phyloP scores from a whole-genome alignment of 2,113 vertebrate genomes.

The Callipepla squamata region DNA sequence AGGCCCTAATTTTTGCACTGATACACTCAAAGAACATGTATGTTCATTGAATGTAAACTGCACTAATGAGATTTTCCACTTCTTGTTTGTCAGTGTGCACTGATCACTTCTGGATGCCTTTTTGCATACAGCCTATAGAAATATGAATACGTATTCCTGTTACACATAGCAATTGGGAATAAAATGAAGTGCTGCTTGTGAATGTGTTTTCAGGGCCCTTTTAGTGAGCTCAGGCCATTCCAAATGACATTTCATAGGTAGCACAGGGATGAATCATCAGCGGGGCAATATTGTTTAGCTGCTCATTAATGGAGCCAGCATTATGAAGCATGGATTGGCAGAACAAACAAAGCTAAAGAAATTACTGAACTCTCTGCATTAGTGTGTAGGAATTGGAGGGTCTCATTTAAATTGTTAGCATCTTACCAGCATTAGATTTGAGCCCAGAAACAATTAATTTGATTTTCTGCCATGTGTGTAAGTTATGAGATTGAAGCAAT shows the following conservation, averaged over 20 bases:
- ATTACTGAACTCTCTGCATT: slow-evolving; percentile 9
- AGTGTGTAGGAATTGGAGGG: slow-evolving; percentile 26
- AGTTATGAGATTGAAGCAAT: slow-evolving; percentile 38
- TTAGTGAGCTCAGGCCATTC: background rate
- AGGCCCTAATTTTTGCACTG: background rate
- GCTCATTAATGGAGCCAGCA: slow-evolving; percentile 58
- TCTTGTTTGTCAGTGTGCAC: background rate
- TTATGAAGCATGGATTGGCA: slow-evolving; percentile 30
- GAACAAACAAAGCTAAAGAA: slow-evolving; percentile 33
- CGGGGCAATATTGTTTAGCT: slow-evolving; percentile 50
- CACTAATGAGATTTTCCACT: background rate
- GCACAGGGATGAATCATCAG: background rate
- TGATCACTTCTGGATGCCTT: background rate
- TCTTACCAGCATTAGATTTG: slow-evolving; percentile 52
- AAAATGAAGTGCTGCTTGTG: background rate
- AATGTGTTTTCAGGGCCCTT: background rate
- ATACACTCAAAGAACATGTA: background rate
- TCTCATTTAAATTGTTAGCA: slow-evolving; percentile 71
- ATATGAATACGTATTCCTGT: background rate
- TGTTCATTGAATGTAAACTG: background rate
- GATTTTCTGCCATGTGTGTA: slow-evolving; percentile 44
- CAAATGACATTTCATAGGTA: background rate
- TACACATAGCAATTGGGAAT: background rate
- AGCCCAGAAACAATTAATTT: slow-evolving; percentile 71
- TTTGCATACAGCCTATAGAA: background rate